Base-by-base conservation (phyloP, 2,113 vertebrate genomes). In the Alectura lathami region DNA sequence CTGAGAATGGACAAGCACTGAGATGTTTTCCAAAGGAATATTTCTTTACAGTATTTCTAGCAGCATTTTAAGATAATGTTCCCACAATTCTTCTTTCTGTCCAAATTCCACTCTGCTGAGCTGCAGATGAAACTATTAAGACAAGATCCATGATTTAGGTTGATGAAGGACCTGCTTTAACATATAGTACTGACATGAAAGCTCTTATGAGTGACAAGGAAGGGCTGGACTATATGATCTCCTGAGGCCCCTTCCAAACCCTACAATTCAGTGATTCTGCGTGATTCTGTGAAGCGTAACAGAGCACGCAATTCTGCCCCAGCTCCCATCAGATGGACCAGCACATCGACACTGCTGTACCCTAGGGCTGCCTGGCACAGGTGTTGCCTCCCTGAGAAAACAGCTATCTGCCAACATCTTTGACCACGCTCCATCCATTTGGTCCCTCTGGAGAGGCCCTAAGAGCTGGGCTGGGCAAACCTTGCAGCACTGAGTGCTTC, bases 321-420 rank as follows among this genome's bases (percentile, higher is more conserved):
- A 73, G 59, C 24, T 95, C 42, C 72, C 5, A 0, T 18, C 0
- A 2, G 53, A 29, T 0, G 0, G 13, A 60, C 1, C 2, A 4
- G 63, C 0, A 0, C 29, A 15, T 2, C 13, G 66, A 78, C 70
- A 42, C 10, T 16, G 2, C 7, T 50, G n/a, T 13, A 50, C 38
- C 47, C 73, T 77, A 51, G 22, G 38, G 51, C 43, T 30, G 26
- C 16, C 80, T 36, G 76, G 53, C 73, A 60, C 86, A 92, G 70
- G 27, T 88, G 74, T 57, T 84, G 73, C 56, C 69, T 70, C 43
- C 48, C 29, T 5, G 34, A 48, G 57, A 23, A 18, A 76, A 42
- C 6, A 20, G 16, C 4, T 75, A 43, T 24, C 77, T 83, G 77
- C 16, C 77, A 73, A 57, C 17, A 24, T 0, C 89, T 84, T 75